Conservation (phyloP, 2,797 vertebrate species). For the Sarcoramphus papa region DNA sequence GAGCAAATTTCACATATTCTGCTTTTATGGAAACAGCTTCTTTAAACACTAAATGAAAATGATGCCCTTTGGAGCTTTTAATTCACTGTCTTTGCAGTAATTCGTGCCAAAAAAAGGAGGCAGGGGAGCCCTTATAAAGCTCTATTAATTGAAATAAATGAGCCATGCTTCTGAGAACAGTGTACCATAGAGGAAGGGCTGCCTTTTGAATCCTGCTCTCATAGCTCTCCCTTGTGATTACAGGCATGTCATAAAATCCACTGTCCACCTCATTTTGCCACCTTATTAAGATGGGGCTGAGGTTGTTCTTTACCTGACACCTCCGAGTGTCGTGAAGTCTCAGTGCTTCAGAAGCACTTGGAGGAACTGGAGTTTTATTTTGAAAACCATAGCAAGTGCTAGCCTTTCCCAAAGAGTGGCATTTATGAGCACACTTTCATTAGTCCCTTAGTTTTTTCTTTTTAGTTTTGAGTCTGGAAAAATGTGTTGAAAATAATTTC, state of each 20-base stretch:
- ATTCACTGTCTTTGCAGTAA: constrained; percentile 43
- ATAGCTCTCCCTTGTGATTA: neutral
- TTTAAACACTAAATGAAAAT: constrained; percentile 35
- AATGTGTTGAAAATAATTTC: constrained; percentile 42
- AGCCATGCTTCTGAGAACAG: constrained; percentile 26
- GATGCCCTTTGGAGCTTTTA: constrained; percentile 19
- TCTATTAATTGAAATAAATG: constrained; percentile 61
- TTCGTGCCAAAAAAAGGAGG: neutral
- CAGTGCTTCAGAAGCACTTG: neutral
- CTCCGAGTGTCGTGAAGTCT: neutral
- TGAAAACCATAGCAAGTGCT: neutral
- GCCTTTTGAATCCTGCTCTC: constrained; percentile 18
- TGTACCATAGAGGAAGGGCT: constrained; percentile 14
- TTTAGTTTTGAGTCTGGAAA: constrained; percentile 10
- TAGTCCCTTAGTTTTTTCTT: neutral
- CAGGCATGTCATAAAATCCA: constrained; percentile 24
- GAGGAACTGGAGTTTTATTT: constrained; percentile 8
- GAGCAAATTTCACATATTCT: neutral
- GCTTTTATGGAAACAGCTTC: constrained; percentile 15
- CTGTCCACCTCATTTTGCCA: constrained; percentile 41
- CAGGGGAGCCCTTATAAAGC: constrained; percentile 35
- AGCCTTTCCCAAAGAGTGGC: neutral
- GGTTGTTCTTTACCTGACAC: neutral
- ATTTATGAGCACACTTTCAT: constrained; percentile 43
- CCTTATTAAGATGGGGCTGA: constrained; percentile 3